Evolutionary conservation across 2,113 vertebrate species (phyloP).

Genomic region (Pedetes capensis): DNA sequence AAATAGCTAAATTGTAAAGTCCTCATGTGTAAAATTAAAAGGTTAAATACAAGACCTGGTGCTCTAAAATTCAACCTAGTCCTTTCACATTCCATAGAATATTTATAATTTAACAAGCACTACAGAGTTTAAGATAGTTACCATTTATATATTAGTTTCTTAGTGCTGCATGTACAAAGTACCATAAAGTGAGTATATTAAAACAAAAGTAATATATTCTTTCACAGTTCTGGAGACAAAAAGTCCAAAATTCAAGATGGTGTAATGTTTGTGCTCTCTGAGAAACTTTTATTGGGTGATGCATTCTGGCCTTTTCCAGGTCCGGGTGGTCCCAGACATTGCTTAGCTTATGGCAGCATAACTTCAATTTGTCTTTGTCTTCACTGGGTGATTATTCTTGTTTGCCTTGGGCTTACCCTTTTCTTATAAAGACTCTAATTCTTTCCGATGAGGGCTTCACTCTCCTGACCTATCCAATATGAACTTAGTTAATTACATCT

Average conservation of each 20-base stretch:
- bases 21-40: not conserved
- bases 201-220: not conserved
- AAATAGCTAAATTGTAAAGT: not conserved
- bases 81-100: not conserved
- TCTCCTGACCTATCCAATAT: not conserved
- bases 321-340: not conserved
- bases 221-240: not conserved
- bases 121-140: not conserved
- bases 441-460: not conserved
- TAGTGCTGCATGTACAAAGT: not conserved
- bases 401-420: not conserved
- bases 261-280: rapidly evolving
- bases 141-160: not conserved
- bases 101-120: not conserved
- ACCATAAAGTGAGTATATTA: not conserved
- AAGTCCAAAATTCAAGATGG: not conserved
- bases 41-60: not conserved
- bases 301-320: not conserved
- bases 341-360: not conserved
- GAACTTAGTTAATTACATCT: not conserved
- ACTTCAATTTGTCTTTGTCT: not conserved
- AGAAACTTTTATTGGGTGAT: not conserved
- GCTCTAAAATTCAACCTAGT: not conserved
- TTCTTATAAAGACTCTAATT: not conserved
- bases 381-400: not conserved